Evolutionary conservation across 2,113 vertebrate species (phyloP), one percentile per base, ranked within the genome.

Genomic region (Albula goreensis): DNA sequence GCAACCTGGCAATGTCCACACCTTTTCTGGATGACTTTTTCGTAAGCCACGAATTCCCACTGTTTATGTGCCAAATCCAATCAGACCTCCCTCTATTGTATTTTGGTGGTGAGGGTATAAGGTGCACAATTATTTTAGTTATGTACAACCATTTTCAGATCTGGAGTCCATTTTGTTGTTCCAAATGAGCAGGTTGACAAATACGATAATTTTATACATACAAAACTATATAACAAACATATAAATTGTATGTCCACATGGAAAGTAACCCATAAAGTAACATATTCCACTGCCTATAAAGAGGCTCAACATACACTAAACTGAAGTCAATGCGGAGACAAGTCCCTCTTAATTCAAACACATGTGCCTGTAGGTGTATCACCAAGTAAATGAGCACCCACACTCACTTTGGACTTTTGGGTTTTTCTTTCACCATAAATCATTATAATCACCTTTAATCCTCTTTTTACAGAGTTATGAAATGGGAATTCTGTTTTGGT

Each of bases 111-210:
- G 4, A 87, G 91, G 88, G 87, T 88, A 50, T 10, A 82, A 90
- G 81, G 60, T 89, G 85, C 91, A 88, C 56, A 84, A 90, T 91
- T 86, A 89, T 89, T 91, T 90, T 91, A 81, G 89, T 90, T 89
- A 91, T 91, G 91, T 90, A 89, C 92, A 89, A 85, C 89, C 86
- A 88, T 91, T 4, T 81, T 53, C 19, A 10, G 22, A 31, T 81
- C 22, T 52, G 17, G 22, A 22, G 19, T 81, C 80, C 19, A 52
- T 12, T 19, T 81, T n/a, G n/a, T 81, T 50, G 11, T 80, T 80
- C 41, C 50, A 81, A 51, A 81, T 53, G 13, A 11, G 52, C 56
- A 51, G 11, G 2, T 50, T 41, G 31, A 41, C 31, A 41, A 41
- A 41, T 41, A 41, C 31, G 31, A 41, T 41, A 41, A 41, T 41